A percentile compares a stretch with the other conserved stretches of the same genome.
Evolutionary conservation across 2,113 vertebrate species (phyloP).

Genomic region (Rynchops niger): DNA sequence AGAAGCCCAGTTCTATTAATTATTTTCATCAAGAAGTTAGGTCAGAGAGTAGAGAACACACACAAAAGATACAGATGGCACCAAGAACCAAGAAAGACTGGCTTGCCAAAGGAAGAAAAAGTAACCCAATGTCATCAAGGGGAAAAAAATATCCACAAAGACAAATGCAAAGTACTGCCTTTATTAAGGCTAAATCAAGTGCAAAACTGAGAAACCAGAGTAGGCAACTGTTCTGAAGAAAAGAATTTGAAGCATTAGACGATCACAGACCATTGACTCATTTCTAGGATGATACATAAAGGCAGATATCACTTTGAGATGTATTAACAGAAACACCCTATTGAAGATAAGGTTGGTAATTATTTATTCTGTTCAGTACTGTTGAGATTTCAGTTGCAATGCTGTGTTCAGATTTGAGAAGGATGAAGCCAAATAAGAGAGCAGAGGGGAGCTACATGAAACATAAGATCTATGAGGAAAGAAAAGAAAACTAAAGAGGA

Average conservation of each 20-base stretch:
- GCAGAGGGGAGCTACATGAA: background rate
- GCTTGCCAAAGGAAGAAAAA: background rate
- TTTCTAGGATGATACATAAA: background rate
- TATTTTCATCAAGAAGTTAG: background rate
- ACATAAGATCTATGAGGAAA: background rate
- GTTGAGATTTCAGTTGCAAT: constrained; percentile 5
- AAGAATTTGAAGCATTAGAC: background rate
- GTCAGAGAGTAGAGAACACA: background rate
- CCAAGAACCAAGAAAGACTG: background rate
- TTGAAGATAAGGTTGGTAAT: background rate
- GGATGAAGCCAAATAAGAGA: constrained; percentile 12
- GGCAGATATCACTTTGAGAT: background rate
- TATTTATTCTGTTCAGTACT: constrained; percentile 20
- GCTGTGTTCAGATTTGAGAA: background rate
- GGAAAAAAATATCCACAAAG: background rate
- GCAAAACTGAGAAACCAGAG: background rate
- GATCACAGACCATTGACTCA: background rate
- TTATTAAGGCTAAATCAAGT: background rate
- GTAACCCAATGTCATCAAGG: background rate
- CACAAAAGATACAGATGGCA: background rate
- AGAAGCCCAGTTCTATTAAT: background rate
- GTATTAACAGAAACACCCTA: background rate
- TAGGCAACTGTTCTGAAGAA: background rate
- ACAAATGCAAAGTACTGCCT: background rate
- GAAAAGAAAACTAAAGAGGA: background rate